Base-by-base conservation (phyloP, 1,140 invertebrate genomes). In the Pantala flavescens region DNA sequence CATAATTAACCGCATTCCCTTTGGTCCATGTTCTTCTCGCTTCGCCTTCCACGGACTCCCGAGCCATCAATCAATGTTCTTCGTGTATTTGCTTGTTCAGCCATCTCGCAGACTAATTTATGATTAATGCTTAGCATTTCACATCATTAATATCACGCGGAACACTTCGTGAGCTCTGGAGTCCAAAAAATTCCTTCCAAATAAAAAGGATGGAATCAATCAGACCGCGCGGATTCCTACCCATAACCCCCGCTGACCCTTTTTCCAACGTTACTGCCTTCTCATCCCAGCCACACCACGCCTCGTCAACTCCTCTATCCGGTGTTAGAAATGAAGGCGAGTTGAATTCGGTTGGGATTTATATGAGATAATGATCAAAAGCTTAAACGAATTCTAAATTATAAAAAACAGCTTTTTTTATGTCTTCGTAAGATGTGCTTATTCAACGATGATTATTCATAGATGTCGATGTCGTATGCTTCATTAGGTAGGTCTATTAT, bases 41-140 rank as follows among this genome's bases (percentile, higher is more conserved):
- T 63, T 63, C n/a, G 14, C 12, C 5, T 63, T 63, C 49, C n/a
- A 49, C 49, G 49, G n/a, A 63, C 12, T 3, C 5, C 49, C 16
- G n/a, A 63, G 14, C 49, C 49, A 63, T 63, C 49, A 63, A 63
- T 63, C 49, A 63, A 16, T 63, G 49, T 21, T 3, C n/a, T 12
- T 63, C 49, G 14, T 21, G 49, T 63, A 63, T 63, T 63, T 63
- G 49, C 49, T 63, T 63, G 49, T 63, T 63, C 49, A 63, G 49
- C 49, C 16, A 21, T 63, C 49, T 12, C 49, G 12, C 49, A 3
- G 49, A 63, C 49, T 63, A 63, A 63, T 63, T 63, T 63, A 63
- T 63, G 49, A 63, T 63, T 63, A 63, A 63, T 63, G 49, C 49
- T 63, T 63, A 3, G 49, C 49, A 63, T 63, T 63, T 63, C 49